These are phyloP conservation scores for Takifugu flavidus DNA, from an alignment of 2,113 vertebrate genomes.

Conservation along the genomic window DNA sequence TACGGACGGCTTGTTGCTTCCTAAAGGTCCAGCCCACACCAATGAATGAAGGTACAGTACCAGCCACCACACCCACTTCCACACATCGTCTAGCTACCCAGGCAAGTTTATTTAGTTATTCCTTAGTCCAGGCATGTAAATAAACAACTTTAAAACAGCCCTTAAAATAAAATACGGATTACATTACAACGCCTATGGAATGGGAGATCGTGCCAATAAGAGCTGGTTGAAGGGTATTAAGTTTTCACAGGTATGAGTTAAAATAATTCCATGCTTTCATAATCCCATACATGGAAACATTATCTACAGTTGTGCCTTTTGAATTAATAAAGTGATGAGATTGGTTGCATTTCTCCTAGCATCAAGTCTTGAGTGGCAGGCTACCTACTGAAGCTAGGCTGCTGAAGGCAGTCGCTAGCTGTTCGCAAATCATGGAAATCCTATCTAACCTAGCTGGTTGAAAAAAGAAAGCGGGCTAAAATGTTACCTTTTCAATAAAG, in stretches of 20 bases:
- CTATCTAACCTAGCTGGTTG: not conserved
- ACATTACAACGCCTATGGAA: no score
- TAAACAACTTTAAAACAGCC: not conserved
- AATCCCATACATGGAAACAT: no score
- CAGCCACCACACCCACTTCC: slow-evolving; percentile 57
- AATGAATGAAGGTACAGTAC: slow-evolving; percentile 35
- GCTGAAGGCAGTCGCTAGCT: slow-evolving; percentile 10
- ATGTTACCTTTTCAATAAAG: slow-evolving; percentile 46
- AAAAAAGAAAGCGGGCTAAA: not conserved
- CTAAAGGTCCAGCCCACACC: slow-evolving; percentile 1
- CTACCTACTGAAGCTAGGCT: slow-evolving; percentile 25
- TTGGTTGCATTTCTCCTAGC: not conserved
- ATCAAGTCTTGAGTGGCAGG: slow-evolving; percentile 1
- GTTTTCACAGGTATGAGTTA: no score
- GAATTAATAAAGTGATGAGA: not conserved
- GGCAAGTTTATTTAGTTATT: not conserved
- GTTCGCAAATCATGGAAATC: not conserved
- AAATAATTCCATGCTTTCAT: no score
- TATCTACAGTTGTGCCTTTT: not conserved
- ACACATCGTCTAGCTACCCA: slow-evolving; percentile 7
- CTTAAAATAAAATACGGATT: not conserved
- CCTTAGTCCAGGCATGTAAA: not conserved
- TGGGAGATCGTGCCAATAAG: no score
- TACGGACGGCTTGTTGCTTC: not conserved
- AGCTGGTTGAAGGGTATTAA: no score